A percentile compares a stretch with the other conserved stretches of the same genome.
Evolutionary conservation across 92 coral and sea anemone genomes (phyloP).

Genomic region (Parazoanthus darwini): DNA sequence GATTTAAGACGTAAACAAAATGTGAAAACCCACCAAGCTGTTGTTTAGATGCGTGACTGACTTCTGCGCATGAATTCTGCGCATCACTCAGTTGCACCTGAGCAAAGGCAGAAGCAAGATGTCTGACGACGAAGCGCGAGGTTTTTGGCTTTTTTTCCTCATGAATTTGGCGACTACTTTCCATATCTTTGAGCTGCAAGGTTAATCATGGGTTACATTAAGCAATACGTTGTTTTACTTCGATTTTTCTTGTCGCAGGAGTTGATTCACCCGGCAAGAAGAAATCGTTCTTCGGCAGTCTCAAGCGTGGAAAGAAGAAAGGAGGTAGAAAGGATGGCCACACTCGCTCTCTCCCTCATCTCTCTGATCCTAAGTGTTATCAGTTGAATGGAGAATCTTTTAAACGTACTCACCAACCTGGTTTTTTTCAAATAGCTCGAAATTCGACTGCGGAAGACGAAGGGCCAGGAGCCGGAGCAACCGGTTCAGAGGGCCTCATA

Average conservation of each 20-base stretch:
- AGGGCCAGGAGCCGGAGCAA: conserved; percentile 68
- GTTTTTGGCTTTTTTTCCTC: conserved; percentile 60
- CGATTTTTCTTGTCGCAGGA: conserved; percentile 61
- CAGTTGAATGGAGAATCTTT: conserved; percentile 62
- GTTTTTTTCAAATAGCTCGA: conserved; percentile 93
- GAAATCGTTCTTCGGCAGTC: conserved; percentile 84
- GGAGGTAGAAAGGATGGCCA: conserved; percentile 86
- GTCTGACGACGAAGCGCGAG: conserved; percentile 98
- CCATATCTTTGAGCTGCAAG: not conserved
- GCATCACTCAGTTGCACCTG: conserved; percentile 70
- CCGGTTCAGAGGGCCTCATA: conserved; percentile 67
- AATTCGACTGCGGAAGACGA: conserved; percentile 77
- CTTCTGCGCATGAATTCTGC: conserved; percentile 85
- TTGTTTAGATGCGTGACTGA: conserved; percentile 62
- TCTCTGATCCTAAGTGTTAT: conserved; percentile 66
- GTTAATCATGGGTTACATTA: conserved; percentile 2
- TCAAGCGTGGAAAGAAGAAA: conserved; percentile 79
- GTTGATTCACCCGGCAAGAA: conserved; percentile 74
- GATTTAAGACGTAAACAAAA: conserved; percentile 51
- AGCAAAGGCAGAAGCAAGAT: conserved; percentile 68
- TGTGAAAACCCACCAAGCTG: conserved; percentile 72
- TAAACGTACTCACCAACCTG: conserved; percentile 76
- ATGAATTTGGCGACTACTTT: conserved; percentile 16
- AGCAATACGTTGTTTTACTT: conserved; percentile 51
- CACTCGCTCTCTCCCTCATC: conserved; percentile 93